Percentiles rank a stretch among this genome's conserved stretches.
These are phyloP conservation scores for Sebastes itinus DNA, from an alignment of 2,797 vertebrate species.

Conservation along the genomic window DNA sequence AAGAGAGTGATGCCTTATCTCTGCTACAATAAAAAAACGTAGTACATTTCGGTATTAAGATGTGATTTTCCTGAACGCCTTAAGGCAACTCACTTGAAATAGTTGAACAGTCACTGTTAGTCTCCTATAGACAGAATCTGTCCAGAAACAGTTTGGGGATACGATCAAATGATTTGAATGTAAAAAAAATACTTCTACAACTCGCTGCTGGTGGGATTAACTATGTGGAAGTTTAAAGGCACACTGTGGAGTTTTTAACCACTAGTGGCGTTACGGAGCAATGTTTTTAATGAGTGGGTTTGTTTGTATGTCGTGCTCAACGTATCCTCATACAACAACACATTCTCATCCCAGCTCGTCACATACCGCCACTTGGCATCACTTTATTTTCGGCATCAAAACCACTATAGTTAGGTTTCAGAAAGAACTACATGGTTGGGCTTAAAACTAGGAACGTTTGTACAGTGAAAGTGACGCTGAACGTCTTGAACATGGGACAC, in stretches of 20 bases:
- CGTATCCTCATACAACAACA: too few species aligned
- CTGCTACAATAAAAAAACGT: conserved; percentile 36
- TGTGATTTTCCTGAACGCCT: conserved; percentile 41
- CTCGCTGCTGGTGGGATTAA: background rate
- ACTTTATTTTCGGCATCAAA: too few species aligned
- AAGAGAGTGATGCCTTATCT: conserved; percentile 70
- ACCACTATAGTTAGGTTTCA: too few species aligned
- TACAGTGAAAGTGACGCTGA: too few species aligned
- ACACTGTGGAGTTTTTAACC: conserved; percentile 31
- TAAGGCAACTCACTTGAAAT: conserved; percentile 49
- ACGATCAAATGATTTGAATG: conserved; percentile 49
- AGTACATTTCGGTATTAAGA: conserved; percentile 31
- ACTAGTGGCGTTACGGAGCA: background rate
- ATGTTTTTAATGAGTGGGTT: too few species aligned
- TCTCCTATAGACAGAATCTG: conserved; percentile 36
- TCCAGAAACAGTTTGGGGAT: conserved; percentile 11
- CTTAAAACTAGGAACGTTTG: too few species aligned
- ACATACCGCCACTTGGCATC: too few species aligned
- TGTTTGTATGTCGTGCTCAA: too few species aligned
- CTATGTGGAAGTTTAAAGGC: conserved; percentile 20
- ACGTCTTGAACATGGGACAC: too few species aligned
- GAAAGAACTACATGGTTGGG: too few species aligned
- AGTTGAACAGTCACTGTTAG: conserved; percentile 23
- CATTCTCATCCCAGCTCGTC: too few species aligned
- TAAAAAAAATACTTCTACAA: conserved; percentile 25